Conservation (phyloP, 2,113 vertebrate genomes). For the Aegotheles bennettii region DNA sequence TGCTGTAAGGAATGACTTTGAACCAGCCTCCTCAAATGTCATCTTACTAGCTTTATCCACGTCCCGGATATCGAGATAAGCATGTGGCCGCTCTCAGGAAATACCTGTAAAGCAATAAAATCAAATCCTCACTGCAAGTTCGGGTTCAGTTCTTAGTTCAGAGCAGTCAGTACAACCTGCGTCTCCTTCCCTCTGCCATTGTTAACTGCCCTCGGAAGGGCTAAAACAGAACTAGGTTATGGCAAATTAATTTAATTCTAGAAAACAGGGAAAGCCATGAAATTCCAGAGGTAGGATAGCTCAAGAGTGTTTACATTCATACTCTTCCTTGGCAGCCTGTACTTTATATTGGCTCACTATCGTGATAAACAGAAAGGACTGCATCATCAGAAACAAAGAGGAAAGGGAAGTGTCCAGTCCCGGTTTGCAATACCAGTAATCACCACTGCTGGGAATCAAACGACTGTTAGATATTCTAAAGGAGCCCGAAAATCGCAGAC, state of each 20-base stretch:
- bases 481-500: background rate
- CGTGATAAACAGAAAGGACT: background rate
- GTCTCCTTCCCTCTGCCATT: background rate
- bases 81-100: background rate
- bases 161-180: background rate
- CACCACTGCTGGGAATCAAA: background rate
- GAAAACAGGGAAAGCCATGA: background rate
- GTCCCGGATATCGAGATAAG: conserved; percentile 2
- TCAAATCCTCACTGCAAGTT: background rate
- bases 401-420: background rate
- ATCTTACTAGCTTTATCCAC: conserved; percentile 24
- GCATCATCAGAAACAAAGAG: background rate
- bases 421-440: background rate
- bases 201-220: background rate
- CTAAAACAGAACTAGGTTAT: background rate
- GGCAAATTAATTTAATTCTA: background rate
- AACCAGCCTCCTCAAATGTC: conserved; percentile 12
- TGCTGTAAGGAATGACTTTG: background rate
- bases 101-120: background rate
- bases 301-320: background rate
- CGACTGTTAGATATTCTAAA: background rate
- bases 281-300: background rate
- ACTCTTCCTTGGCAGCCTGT: background rate
- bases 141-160: background rate
- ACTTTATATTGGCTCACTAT: background rate